Conservation (phyloP, 30 jellyfish, hydroid and myxozoan species). For the Rhopilema esculentum region DNA sequence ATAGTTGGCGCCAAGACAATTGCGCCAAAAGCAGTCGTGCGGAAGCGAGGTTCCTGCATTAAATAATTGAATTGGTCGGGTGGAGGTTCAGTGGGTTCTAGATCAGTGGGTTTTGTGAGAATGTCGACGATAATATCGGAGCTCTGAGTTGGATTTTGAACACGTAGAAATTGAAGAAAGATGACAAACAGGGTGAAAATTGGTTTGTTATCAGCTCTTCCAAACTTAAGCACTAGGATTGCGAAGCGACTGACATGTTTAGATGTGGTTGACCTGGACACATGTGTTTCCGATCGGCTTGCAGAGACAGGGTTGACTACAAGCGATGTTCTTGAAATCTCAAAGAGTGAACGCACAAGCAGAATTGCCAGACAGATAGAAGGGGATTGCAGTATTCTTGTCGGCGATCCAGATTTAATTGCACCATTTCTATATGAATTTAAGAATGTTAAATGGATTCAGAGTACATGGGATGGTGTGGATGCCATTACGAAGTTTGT, state of each 20-base stretch:
- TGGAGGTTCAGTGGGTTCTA: too few relatives aligned
- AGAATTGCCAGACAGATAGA: conserved; percentile 22
- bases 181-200: conserved; percentile 10
- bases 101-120: too few relatives aligned
- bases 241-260: conserved; percentile 7
- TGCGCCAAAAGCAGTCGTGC: too few relatives aligned
- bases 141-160: too few relatives aligned
- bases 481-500: conserved; percentile 42
- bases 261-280: background rate
- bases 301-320: conserved; percentile 34
- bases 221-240: conserved; percentile 2
- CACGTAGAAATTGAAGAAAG: background rate
- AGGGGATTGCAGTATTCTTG: conserved; percentile 49
- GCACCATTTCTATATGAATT: conserved; percentile 41
- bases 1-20: too few relatives aligned
- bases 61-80: too few relatives aligned
- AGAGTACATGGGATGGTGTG: conserved; percentile 81
- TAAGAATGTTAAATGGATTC: conserved; percentile 64
- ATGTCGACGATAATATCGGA: too few relatives aligned
- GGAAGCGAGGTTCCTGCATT: too few relatives aligned
- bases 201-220: conserved; percentile 41
- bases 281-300: conserved; percentile 23
- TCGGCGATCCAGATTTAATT: conserved; percentile 57
- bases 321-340: background rate
- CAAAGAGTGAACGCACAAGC: background rate